Percentiles rank a stretch among this genome's conserved stretches.
Conservation (phyloP, 2,113 vertebrate species). For the Oncorhynchus tshawytscha region DNA sequence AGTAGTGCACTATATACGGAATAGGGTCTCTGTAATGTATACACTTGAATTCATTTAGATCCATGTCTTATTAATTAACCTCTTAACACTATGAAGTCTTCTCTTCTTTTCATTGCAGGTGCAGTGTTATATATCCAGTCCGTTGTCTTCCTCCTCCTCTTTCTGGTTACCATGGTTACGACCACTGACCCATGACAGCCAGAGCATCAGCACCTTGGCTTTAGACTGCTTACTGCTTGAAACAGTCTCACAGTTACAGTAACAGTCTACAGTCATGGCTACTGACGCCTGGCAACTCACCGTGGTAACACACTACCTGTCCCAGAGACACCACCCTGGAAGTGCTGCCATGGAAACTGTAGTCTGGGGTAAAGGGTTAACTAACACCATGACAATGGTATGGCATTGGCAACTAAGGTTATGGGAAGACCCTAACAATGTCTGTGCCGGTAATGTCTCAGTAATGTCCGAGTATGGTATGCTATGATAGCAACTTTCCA, state of each 20-base stretch:
- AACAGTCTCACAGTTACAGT: conserved; percentile 82
- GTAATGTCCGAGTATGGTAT: too few species aligned
- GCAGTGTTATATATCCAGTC: neutral
- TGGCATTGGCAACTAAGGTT: too few species aligned
- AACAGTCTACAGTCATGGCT: conserved; percentile 99
- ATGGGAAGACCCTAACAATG: too few species aligned
- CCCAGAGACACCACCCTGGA: neutral
- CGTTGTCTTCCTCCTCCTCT: neutral
- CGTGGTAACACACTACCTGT: neutral
- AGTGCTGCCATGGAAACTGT: neutral
- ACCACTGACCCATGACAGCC: conserved; percentile 44
- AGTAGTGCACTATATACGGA: too few species aligned
- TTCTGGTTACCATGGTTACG: neutral
- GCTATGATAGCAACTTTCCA: too few species aligned
- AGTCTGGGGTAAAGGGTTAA: too few species aligned
- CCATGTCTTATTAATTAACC: too few species aligned
- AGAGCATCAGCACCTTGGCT: conserved; percentile 96
- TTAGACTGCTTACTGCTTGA: conserved; percentile 97
- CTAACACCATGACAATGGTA: neutral
- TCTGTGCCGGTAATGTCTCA: too few species aligned
- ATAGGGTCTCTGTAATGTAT: too few species aligned
- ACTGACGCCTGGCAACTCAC: conserved; percentile 85
- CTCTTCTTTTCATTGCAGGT: too few species aligned
- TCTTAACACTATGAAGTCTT: too few species aligned
- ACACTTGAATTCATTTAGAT: too few species aligned